Evolutionary conservation across 2,113 vertebrate genomes (phyloP).

Genomic region (Callipepla squamata): DNA sequence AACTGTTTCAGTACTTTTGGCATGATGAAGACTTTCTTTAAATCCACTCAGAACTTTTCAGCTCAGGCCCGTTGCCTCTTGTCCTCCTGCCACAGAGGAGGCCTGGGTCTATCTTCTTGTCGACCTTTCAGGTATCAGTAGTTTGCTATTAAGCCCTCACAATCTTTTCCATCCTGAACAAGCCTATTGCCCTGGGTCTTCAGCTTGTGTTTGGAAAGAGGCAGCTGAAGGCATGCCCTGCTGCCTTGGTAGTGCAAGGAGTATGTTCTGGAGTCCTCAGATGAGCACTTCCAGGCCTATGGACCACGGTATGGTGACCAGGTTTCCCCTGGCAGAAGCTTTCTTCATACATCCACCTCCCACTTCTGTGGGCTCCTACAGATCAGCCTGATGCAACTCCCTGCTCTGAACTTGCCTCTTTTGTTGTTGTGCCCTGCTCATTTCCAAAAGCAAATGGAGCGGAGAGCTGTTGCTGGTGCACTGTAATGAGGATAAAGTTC

Average conservation of each 20-base stretch:
- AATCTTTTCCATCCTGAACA: neutral
- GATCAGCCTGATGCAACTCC: neutral
- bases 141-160: accelerated
- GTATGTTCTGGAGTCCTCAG: neutral
- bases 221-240: neutral
- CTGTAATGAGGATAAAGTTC: neutral
- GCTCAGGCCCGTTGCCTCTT: neutral
- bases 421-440: neutral
- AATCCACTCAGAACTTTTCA: neutral
- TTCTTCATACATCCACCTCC: neutral
- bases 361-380: neutral
- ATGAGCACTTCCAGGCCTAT: neutral
- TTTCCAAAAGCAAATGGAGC: neutral
- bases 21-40: neutral
- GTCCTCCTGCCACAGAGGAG: neutral
- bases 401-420: neutral
- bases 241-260: neutral
- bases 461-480: neutral
- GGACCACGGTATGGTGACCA: neutral
- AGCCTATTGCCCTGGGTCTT: neutral
- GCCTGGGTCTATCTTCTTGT: neutral
- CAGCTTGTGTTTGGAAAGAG: neutral
- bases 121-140: neutral
- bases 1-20: neutral
- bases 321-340: neutral